Evolutionary conservation across 2,797 vertebrate species (phyloP), one percentile per base, ranked within the genome.

Genomic region (Aselliscus stoliczkanus): DNA sequence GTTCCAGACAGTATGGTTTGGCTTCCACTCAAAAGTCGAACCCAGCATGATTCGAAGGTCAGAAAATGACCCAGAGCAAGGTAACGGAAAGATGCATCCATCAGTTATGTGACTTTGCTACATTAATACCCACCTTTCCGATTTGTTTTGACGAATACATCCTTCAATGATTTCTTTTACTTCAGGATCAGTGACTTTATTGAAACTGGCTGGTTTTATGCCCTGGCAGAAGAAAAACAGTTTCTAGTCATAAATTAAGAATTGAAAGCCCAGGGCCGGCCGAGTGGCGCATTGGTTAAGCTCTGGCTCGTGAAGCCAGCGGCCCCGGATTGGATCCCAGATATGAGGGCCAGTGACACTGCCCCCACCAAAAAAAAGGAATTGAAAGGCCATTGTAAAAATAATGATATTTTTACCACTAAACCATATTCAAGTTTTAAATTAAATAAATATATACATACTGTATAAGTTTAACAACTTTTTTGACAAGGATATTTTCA

Each of bases 91-190:
- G 95, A 95, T 69, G 21, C 21, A 92, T 60, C 69, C 34, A 96
- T 94, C 15, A 60, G 6, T 91, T 84, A 64, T 62, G 2, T 89
- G 20, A 80, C 84, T 91, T 94, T 31, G 52, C 52, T 92, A 80
- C n/a, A 94, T 39, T 88, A 93, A 56, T 44, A 95, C 98, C 96
- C 94, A 99, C 99, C 99, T 99, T 98, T 99, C 99, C 17, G 98
- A 98, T 96, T 99, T 99, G 97, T 99, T 99, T 98, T 99, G 99
- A 89, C 99, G 99, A 98, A 99, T 99, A 97, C 99, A 99, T 34
- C 99, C 98, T 98, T 99, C 99, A 11, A 99, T 99, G 97, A 99
- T 99, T 98, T 99, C 99, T 98, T 99, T 99, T 96, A 99, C 99
- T 98, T 99, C 99, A 4, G 99, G 99, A 96, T 99, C 99, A 34